phyloP scores from a whole-genome alignment of 2,797 vertebrate genomes.

The Selene dorsalis region DNA sequence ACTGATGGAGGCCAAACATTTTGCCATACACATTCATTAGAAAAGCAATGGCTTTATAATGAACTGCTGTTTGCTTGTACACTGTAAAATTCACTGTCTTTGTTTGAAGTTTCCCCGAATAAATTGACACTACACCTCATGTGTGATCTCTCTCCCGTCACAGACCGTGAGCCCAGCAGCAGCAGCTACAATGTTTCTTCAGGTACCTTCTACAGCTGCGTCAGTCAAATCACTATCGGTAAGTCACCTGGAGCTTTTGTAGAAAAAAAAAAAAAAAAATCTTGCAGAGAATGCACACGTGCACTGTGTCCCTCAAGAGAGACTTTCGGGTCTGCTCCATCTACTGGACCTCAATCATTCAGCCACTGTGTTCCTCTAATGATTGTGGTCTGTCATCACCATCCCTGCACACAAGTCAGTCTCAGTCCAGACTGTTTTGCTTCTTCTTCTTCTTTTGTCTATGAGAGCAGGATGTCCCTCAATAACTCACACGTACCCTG shows the following conservation, averaged over 20 bases:
- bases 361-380: too few relatives aligned
- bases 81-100: neutral
- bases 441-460: too few relatives aligned
- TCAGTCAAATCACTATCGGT: constrained; percentile 91
- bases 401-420: neutral
- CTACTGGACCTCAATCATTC: too few relatives aligned
- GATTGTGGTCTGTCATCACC: neutral
- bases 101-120: constrained; percentile 10
- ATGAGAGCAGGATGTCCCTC: too few relatives aligned
- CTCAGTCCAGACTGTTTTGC: neutral
- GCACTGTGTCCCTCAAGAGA: neutral
- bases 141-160: constrained; percentile 41
- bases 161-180: constrained; percentile 86
- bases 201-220: constrained; percentile 89
- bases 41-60: neutral
- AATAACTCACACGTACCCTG: too few relatives aligned
- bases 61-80: neutral
- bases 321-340: neutral
- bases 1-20: too few relatives aligned
- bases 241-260: constrained; percentile 58
- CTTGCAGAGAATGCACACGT: too few relatives aligned
- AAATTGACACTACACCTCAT: neutral
- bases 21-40: neutral
- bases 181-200: constrained; percentile 86
- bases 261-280: too few relatives aligned